Percentiles rank a stretch among this genome's conserved stretches.
Conservation (phyloP, 2,888 invertebrate species). For the Synanthedon formicaeformis region DNA sequence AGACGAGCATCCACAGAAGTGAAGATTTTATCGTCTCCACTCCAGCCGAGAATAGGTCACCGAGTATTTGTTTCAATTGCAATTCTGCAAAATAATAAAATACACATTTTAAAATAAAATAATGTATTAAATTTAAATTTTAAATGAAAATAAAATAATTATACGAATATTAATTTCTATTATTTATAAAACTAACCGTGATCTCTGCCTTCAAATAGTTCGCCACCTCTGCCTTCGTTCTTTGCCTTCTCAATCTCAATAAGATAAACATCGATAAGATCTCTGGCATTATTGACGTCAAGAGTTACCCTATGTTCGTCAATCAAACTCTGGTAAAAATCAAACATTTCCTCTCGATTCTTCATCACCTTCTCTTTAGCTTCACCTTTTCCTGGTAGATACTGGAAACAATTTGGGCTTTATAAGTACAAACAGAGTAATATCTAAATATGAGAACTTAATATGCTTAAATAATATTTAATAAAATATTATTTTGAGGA, state of each 20-base stretch:
- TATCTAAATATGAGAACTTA: too few species aligned
- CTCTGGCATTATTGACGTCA: conserved; percentile 80
- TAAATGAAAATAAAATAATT: background rate
- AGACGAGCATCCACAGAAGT: conserved; percentile 87
- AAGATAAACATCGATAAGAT: conserved; percentile 88
- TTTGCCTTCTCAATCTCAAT: conserved; percentile 87
- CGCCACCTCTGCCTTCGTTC: conserved; percentile 77
- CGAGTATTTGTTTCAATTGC: conserved; percentile 91
- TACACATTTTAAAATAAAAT: background rate
- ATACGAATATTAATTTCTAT: background rate
- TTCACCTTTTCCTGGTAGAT: conserved; percentile 72
- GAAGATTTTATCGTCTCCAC: conserved; percentile 95
- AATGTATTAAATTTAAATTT: too few species aligned
- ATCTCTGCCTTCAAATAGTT: conserved; percentile 87
- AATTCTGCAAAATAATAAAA: conserved; percentile 72
- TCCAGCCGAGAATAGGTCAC: conserved; percentile 91
- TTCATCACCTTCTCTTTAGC: conserved; percentile 72
- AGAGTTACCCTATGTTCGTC: conserved; percentile 84
- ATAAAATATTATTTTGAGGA: background rate
- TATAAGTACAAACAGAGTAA: background rate
- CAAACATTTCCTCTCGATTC: conserved; percentile 88
- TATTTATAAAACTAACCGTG: conserved; percentile 73
- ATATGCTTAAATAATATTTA: background rate
- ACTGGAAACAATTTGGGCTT: conserved; percentile 35
- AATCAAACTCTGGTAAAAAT: conserved; percentile 85